Conservation (phyloP, 2,888 invertebrate species). For the Papilio elwesi region DNA sequence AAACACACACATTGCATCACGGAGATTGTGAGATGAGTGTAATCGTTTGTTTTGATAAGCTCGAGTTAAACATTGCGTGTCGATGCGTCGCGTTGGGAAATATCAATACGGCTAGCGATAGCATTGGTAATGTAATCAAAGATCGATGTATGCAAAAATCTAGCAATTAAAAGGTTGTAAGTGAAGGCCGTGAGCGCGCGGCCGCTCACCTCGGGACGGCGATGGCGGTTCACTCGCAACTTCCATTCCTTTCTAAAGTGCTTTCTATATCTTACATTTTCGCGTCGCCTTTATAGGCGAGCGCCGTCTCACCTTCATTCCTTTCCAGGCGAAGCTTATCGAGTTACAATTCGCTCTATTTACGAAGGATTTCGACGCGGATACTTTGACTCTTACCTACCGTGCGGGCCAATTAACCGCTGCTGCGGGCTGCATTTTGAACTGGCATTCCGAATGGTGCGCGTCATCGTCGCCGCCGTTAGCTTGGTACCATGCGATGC, state of each 20-base stretch:
- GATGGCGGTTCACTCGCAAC: constrained; percentile 73
- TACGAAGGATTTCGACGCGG: constrained; percentile 46
- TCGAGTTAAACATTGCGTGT: constrained; percentile 31
- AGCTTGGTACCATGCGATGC: constrained; percentile 49
- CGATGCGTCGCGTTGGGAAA: constrained; percentile 28
- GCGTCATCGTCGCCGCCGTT: constrained; percentile 66
- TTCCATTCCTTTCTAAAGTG: constrained; percentile 83
- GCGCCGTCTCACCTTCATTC: constrained; percentile 66
- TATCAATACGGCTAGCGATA: constrained; percentile 31
- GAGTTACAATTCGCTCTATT: constrained; percentile 58
- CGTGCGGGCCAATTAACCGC: constrained; percentile 51
- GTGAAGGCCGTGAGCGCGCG: constrained; percentile 71
- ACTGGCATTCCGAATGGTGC: constrained; percentile 73
- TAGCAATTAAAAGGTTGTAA: constrained; percentile 78
- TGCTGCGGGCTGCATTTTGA: constrained; percentile 63
- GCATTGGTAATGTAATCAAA: constrained; percentile 37
- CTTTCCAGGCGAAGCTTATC: constrained; percentile 62
- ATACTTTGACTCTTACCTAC: constrained; percentile 45
- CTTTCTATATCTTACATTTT: constrained; percentile 77
- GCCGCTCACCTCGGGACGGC: constrained; percentile 57
- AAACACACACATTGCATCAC: constrained; percentile 27
- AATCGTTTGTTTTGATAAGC: constrained; percentile 29
- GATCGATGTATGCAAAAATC: constrained; percentile 61
- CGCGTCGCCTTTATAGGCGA: constrained; percentile 54
- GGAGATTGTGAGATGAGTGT: constrained; percentile 21